A percentile compares a stretch with the other conserved stretches of the same genome.
Conservation (phyloP, 2,888 invertebrate genomes). For the Rosalia funebris region DNA sequence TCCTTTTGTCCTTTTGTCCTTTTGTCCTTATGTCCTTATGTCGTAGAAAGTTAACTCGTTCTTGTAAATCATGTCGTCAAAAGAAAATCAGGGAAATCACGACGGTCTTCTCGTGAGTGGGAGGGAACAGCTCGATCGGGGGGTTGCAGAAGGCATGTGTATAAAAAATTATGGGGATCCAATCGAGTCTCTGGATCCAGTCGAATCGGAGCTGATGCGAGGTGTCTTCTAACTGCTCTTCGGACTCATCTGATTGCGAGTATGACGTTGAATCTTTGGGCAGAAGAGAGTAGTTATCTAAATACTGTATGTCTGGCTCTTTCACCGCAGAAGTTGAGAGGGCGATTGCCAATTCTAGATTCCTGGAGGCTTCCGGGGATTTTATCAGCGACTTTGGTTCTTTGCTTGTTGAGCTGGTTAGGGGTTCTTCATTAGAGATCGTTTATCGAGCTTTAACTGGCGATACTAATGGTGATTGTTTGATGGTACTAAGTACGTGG, state of each 20-base stretch:
- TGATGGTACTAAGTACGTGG: slow-evolving; percentile 44
- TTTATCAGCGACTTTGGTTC: too few relatives aligned
- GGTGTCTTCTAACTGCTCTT: slow-evolving; percentile 18
- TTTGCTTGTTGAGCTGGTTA: too few relatives aligned
- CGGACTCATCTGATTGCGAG: slow-evolving; percentile 4
- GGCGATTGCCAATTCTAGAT: too few relatives aligned
- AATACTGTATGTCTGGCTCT: background rate
- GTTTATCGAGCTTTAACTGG: background rate
- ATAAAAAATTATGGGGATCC: slow-evolving; percentile 73
- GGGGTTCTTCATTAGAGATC: background rate
- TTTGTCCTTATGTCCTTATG: too few relatives aligned
- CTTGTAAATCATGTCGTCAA: slow-evolving; percentile 63
- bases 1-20: too few relatives aligned
- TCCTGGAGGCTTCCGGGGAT: too few relatives aligned
- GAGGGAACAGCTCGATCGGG: slow-evolving; percentile 58
- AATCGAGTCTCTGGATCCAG: slow-evolving; percentile 76
- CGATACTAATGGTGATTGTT: slow-evolving; percentile 9
- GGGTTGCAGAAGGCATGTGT: slow-evolving; percentile 74
- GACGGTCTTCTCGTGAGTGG: slow-evolving; percentile 63
- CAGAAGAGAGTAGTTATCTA: slow-evolving; percentile 9
- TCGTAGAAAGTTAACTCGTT: slow-evolving; percentile 68
- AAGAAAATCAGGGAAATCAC: slow-evolving; percentile 66
- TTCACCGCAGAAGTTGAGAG: background rate
- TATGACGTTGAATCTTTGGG: slow-evolving; percentile 8
- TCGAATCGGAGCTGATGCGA: slow-evolving; percentile 68